phyloP scores from a whole-genome alignment of 2,113 vertebrate genomes.

The Corapipo altera region DNA sequence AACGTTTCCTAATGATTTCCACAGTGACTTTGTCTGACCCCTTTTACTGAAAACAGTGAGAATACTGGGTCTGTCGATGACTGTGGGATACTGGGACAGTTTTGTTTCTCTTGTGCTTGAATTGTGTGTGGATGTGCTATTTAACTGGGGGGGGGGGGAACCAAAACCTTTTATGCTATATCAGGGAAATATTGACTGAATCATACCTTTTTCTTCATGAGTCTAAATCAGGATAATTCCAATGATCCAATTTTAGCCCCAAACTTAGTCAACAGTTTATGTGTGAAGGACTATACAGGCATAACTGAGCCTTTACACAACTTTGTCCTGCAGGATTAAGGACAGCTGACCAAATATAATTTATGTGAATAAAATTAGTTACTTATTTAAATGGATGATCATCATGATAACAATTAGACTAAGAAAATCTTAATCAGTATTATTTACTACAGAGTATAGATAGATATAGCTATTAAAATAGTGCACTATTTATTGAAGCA shows the following conservation, averaged over 20 bases:
- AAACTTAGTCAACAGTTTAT: background rate
- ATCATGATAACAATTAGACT: background rate
- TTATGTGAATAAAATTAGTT: background rate
- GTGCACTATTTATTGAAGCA: background rate
- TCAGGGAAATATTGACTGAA: background rate
- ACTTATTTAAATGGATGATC: background rate
- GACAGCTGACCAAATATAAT: background rate
- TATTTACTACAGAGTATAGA: background rate
- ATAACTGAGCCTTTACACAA: background rate
- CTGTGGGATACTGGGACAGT: background rate
- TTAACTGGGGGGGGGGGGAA: rapidly evolving
- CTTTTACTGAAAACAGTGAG: background rate
- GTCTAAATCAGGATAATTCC: background rate
- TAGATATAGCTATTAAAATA: background rate
- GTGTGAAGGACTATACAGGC: background rate
- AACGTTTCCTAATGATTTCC: background rate
- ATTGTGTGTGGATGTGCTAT: background rate
- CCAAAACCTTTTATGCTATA: background rate
- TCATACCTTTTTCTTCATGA: background rate
- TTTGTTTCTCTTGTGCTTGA: background rate
- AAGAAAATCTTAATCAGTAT: background rate
- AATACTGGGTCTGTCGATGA: background rate
- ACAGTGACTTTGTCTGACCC: background rate
- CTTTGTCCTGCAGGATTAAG: background rate
- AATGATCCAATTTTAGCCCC: background rate